Conservation (phyloP, 2,797 vertebrate genomes). For the Gallinago solitaria region DNA sequence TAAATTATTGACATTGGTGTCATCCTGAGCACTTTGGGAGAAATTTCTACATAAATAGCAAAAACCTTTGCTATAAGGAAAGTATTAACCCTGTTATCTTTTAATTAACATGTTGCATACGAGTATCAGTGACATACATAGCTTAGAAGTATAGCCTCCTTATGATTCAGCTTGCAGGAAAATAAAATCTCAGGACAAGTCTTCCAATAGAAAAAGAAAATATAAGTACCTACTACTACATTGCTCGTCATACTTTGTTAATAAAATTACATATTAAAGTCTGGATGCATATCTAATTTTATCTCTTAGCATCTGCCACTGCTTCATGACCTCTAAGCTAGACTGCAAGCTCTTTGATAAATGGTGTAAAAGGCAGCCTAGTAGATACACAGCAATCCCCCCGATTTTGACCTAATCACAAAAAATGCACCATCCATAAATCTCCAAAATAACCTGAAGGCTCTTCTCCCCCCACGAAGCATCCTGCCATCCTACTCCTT, state of each 20-base stretch:
- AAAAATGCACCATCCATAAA: not conserved
- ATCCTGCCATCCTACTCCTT: not conserved
- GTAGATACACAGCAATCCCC: not conserved
- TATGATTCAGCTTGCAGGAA: not conserved
- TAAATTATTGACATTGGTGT: not conserved
- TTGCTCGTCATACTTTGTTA: not conserved
- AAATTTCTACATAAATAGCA: not conserved
- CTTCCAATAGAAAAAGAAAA: not conserved
- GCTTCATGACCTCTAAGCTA: not conserved
- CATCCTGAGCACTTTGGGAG: not conserved
- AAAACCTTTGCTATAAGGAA: not conserved
- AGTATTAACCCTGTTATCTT: not conserved
- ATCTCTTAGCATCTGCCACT: not conserved
- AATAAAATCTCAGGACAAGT: not conserved
- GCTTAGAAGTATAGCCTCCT: constrained; percentile 3
- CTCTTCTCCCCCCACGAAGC: accelerated
- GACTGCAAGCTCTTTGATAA: not conserved
- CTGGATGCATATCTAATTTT: not conserved
- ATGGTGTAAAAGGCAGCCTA: not conserved
- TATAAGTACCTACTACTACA: not conserved
- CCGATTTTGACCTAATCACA: not conserved
- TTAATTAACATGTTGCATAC: not conserved
- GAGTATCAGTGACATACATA: not conserved
- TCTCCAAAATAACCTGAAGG: not conserved
- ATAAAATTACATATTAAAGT: not conserved